phyloP scores from a whole-genome alignment of 2,797 vertebrate genomes.

The Aotus griseimembra region DNA sequence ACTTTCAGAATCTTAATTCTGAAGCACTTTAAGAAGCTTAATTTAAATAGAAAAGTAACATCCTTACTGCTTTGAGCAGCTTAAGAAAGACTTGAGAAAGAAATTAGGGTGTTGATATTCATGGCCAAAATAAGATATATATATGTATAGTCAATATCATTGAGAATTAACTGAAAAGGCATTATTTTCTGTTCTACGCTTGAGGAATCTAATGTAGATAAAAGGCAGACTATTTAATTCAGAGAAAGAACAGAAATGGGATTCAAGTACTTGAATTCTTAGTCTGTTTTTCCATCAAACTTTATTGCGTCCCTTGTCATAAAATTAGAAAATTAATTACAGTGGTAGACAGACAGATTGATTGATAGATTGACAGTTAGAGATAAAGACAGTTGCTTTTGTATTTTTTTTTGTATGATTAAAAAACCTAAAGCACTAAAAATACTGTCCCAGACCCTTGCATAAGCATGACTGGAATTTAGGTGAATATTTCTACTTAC shows the following conservation, averaged over 20 bases:
- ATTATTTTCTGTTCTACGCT: background rate
- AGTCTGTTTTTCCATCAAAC: background rate
- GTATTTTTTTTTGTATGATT: background rate
- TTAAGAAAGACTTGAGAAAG: background rate
- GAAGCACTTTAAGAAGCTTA: background rate
- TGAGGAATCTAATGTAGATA: background rate
- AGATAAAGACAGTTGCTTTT: background rate
- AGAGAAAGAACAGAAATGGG: background rate
- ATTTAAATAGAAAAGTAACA: background rate
- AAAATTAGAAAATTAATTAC: conserved; percentile 28
- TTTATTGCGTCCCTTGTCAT: background rate
- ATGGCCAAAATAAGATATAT: background rate
- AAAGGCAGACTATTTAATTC: background rate
- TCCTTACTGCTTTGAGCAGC: background rate
- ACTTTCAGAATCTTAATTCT: background rate
- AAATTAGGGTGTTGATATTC: background rate
- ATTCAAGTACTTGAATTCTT: background rate
- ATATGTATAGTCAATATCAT: background rate
- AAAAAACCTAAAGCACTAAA: background rate
- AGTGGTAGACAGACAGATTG: background rate
- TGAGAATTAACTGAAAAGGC: background rate
- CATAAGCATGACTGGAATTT: background rate
- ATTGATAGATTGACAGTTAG: too few relatives aligned
- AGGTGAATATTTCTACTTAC: background rate
- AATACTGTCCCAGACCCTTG: background rate